A percentile compares a stretch with the other conserved stretches of the same genome.
These are phyloP conservation scores for Echinops telfairi DNA, from an alignment of 2,113 vertebrate genomes.

Conservation along the genomic window DNA sequence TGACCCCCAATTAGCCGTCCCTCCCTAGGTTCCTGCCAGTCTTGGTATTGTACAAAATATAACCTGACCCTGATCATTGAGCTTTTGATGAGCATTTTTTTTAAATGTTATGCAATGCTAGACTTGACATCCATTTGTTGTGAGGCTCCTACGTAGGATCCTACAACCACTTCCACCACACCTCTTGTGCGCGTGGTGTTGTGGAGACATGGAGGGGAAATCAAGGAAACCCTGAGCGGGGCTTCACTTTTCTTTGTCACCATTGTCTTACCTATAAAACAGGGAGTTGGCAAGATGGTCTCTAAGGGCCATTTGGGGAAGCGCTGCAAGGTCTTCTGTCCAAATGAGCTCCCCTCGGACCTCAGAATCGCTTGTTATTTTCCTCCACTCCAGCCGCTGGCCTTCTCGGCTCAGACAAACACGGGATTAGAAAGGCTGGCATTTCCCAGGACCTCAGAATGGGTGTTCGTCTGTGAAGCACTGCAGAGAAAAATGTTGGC, in stretches of 20 bases:
- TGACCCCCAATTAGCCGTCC: neutral
- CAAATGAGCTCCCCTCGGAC: too few relatives aligned
- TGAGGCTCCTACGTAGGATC: neutral
- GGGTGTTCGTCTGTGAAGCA: neutral
- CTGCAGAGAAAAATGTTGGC: neutral
- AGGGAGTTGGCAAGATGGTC: neutral
- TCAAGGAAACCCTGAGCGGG: neutral
- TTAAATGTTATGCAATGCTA: too few relatives aligned
- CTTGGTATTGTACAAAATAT: neutral
- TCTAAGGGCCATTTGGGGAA: neutral
- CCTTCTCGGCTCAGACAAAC: neutral
- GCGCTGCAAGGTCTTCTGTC: neutral
- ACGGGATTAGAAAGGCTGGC: accelerated
- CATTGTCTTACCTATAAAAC: neutral
- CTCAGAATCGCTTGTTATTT: neutral
- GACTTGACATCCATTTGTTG: neutral
- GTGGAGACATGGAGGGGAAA: neutral
- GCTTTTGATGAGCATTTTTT: too few relatives aligned
- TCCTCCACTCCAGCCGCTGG: neutral
- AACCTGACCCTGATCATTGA: neutral
- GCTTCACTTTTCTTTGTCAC: neutral
- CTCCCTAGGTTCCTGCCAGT: neutral
- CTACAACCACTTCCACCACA: too few relatives aligned
- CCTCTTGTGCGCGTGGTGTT: accelerated
- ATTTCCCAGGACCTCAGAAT: neutral